Evolutionary conservation across 1,140 invertebrate genomes (phyloP).

Genomic region (Anoplolepis gracilipes): DNA sequence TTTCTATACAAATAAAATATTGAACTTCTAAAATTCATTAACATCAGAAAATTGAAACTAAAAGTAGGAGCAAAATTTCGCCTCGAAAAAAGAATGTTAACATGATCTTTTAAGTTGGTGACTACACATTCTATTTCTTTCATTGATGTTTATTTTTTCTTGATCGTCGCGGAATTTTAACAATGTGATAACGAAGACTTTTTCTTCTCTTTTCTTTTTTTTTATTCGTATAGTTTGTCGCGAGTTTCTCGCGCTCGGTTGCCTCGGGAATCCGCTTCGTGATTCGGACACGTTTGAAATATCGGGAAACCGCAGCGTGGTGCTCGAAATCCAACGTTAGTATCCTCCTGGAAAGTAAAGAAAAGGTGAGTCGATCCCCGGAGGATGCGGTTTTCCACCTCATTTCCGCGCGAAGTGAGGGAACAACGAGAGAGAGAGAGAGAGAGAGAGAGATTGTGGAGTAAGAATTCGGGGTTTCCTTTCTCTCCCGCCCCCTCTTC

Average conservation of each 20-base stretch:
- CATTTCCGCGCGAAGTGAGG: conserved; percentile 82
- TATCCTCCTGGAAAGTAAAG: conserved; percentile 63
- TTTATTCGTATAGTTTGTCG: conserved; percentile 43
- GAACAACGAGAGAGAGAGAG: conserved; percentile 63
- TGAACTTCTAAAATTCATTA: too few relatives aligned
- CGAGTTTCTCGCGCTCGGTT: conserved; percentile 66
- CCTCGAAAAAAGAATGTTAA: too few relatives aligned
- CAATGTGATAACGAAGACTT: background rate
- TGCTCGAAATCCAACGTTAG: conserved; percentile 66
- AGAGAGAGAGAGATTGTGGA: conserved; percentile 72
- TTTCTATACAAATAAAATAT: too few relatives aligned
- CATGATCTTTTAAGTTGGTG: background rate
- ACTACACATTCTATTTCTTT: too few relatives aligned
- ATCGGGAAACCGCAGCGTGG: conserved; percentile 61
- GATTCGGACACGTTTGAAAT: conserved; percentile 64
- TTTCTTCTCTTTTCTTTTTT: background rate
- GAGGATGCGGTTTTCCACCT: conserved; percentile 83
- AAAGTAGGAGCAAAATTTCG: too few relatives aligned
- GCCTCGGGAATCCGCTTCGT: conserved; percentile 57
- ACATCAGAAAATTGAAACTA: too few relatives aligned
- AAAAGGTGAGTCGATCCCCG: conserved; percentile 66
- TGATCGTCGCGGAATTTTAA: conserved; percentile 3
- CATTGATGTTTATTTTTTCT: conserved; percentile 6
- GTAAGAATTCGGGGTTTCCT: conserved; percentile 52
- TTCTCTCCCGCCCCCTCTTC: conserved; percentile 28